Percentiles rank a stretch among this genome's conserved stretches.
These are phyloP conservation scores for Limnephilus rhombicus DNA, from an alignment of 2,888 invertebrate species.

Conservation along the genomic window DNA sequence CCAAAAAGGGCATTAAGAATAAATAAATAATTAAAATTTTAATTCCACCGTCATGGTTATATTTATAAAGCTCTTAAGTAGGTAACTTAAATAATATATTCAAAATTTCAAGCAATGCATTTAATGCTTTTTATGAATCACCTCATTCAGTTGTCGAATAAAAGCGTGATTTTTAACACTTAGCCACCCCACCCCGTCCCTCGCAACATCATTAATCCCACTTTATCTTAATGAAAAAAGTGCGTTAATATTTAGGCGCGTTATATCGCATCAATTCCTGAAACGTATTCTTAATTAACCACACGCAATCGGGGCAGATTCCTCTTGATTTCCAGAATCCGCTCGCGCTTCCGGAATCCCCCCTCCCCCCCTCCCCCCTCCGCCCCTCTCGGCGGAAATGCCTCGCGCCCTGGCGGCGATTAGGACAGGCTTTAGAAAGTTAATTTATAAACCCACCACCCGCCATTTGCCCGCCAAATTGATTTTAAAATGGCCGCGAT, in stretches of 20 bases:
- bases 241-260: neutral
- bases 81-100: too few species aligned
- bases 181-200: too few species aligned
- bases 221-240: slow-evolving; percentile 17
- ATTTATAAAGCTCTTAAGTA: too few species aligned
- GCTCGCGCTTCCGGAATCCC: slow-evolving; percentile 24
- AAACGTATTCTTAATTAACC: slow-evolving; percentile 46
- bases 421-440: slow-evolving; percentile 55
- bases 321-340: slow-evolving; percentile 18
- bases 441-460: slow-evolving; percentile 51
- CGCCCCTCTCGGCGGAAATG: neutral
- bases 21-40: too few species aligned
- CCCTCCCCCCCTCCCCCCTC: neutral
- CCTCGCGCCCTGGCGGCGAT: slow-evolving; percentile 47
- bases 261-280: neutral
- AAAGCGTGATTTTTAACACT: too few species aligned
- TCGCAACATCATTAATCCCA: neutral
- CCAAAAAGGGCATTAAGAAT: too few species aligned
- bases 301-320: slow-evolving; percentile 39
- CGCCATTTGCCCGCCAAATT: slow-evolving; percentile 53
- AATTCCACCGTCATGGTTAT: too few species aligned
- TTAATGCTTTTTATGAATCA: too few species aligned
- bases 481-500: slow-evolving; percentile 60
- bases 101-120: too few species aligned
- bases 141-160: too few species aligned